A percentile compares a stretch with the other conserved stretches of the same genome.
phyloP scores from a whole-genome alignment of 2,113 vertebrate genomes.

The Apaloderma vittatum region DNA sequence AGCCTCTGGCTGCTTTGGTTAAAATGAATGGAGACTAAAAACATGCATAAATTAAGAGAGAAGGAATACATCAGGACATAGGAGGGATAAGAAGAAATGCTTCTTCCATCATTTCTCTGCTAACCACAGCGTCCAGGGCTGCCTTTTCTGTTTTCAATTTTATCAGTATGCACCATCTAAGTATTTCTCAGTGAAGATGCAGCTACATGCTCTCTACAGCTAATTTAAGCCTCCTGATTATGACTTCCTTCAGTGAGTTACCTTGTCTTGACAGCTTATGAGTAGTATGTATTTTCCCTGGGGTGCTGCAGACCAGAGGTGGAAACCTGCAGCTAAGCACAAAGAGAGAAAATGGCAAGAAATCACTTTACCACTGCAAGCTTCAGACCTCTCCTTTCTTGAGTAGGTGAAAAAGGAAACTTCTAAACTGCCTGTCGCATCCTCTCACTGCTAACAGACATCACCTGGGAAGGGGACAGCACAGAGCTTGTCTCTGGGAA shows the following conservation, averaged over 20 bases:
- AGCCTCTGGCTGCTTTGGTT: not conserved
- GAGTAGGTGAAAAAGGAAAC: constrained; percentile 12
- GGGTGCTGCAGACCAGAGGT: constrained; percentile 41
- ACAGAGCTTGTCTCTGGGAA: not conserved
- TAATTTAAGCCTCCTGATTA: constrained; percentile 49
- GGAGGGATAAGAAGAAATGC: not conserved
- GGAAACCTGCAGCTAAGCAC: constrained; percentile 40
- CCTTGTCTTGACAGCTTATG: constrained; percentile 49
- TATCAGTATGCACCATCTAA: not conserved
- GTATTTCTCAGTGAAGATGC: constrained; percentile 14
- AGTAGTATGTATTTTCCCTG: constrained; percentile 19
- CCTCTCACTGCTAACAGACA: not conserved
- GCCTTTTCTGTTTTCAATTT: not conserved
- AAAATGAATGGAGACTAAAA: not conserved
- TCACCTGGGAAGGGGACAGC: constrained; percentile 28
- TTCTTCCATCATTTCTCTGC: not conserved
- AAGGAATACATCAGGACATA: not conserved
- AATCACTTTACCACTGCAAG: not conserved
- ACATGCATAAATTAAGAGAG: not conserved
- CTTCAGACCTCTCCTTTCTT: not conserved
- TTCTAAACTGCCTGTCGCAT: constrained; percentile 8
- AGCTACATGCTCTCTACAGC: not conserved
- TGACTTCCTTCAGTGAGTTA: constrained; percentile 30
- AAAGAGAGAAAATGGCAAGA: constrained; percentile 38
- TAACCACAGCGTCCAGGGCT: not conserved